These are phyloP conservation scores for Neosilurus mollespiculum DNA, from an alignment of 2,797 vertebrate genomes.

Conservation along the genomic window DNA sequence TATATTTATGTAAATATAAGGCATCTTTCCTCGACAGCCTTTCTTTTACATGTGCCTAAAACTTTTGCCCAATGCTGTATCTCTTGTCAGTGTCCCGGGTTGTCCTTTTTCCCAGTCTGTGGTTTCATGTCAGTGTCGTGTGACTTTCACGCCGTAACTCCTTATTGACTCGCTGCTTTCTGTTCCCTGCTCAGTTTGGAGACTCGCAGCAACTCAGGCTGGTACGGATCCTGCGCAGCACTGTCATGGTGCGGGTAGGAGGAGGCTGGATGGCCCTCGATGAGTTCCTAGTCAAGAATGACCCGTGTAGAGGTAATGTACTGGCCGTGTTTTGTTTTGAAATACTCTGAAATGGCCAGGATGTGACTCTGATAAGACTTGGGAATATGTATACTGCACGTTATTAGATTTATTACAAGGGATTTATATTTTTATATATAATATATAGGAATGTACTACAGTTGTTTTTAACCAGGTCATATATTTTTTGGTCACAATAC, in stretches of 20 bases:
- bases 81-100: neutral
- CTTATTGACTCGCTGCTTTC: constrained; percentile 23
- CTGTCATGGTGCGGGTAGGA: constrained; percentile 97
- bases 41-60: too few relatives aligned
- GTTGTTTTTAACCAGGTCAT: neutral
- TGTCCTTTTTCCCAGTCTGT: constrained; percentile 59
- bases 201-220: constrained; percentile 97
- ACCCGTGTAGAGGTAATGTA: constrained; percentile 92
- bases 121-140: constrained; percentile 9
- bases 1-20: too few relatives aligned
- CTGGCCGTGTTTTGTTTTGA: neutral
- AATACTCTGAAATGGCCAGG: neutral
- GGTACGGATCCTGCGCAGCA: constrained; percentile 94
- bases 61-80: too few relatives aligned
- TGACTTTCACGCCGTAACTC: neutral
- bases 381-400: neutral
- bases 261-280: constrained; percentile 99
- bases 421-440: neutral
- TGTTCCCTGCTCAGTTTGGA: constrained; percentile 82
- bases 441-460: neutral
- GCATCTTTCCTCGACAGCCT: too few relatives aligned
- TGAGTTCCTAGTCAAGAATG: constrained; percentile 98
- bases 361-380: neutral
- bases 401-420: neutral
- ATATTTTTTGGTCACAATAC: neutral